Percentiles rank a stretch among this genome's conserved stretches.
These are phyloP conservation scores for Aphidius colemani DNA, from an alignment of 2,888 invertebrate species.

Conservation along the genomic window DNA sequence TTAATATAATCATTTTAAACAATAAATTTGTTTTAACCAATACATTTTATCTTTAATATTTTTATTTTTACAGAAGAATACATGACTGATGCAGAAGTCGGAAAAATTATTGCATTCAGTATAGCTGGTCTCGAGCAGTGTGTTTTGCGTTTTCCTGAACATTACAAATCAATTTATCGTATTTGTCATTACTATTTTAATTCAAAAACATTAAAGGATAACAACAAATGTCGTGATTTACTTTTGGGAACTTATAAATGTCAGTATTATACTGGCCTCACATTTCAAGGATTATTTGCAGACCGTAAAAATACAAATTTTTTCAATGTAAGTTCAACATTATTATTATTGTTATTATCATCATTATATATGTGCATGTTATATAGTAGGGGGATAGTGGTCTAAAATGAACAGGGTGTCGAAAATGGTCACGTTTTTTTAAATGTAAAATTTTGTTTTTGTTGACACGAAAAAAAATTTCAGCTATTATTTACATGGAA, in stretches of 20 bases:
- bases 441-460: too few species aligned
- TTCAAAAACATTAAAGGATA: constrained; percentile 71
- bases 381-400: too few species aligned
- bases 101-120: constrained; percentile 70
- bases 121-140: constrained; percentile 83
- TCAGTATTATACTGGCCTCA: constrained; percentile 65
- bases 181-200: constrained; percentile 83
- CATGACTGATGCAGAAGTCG: constrained; percentile 64
- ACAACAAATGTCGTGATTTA: constrained; percentile 73
- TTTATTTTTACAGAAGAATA: constrained; percentile 42
- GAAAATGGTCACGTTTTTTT: too few species aligned
- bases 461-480: too few species aligned
- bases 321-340: constrained; percentile 72
- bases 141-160: constrained; percentile 82
- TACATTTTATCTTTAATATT: not conserved
- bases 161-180: constrained; percentile 91
- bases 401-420: too few species aligned
- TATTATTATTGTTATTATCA: not conserved
- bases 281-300: constrained; percentile 80
- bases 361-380: too few species aligned
- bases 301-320: constrained; percentile 86
- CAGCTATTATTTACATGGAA: too few species aligned
- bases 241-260: constrained; percentile 73
- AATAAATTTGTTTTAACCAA: not conserved
- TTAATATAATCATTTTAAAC: not conserved